Base-by-base conservation (phyloP, 1,140 invertebrate species). In the Paramacrobiotus metropolitanus region DNA sequence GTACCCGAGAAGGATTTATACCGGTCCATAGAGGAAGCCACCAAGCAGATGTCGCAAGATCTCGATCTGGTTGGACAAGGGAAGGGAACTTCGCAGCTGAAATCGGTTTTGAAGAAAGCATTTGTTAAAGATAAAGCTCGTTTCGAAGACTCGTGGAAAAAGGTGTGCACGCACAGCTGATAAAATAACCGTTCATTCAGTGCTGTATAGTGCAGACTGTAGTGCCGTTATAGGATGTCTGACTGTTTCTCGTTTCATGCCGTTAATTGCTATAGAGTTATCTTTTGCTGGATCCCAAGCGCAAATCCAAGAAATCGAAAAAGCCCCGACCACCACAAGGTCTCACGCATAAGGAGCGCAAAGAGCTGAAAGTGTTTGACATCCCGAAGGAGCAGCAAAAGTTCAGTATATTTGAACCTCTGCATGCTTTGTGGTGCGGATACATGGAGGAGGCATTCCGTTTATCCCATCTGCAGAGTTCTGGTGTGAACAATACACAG, bases 371-470 rank as follows among this genome's bases (percentile, higher is more conserved):
- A 24, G 24, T 55, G 15, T 55, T 20, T 28, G 48, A 55, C 48
- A 55, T 55, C 24, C 48, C 48, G 15, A 55, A 55, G 28, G 48
- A 55, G 48, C 48, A 55, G 24, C 48, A 55, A 24, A 55, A 55
- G 48, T 55, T 20, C 48, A 9, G 4, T 15, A 9, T 55, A 28
- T 15, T 55, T 4, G 24, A 55, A 24, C 24, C 48, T 20, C 24
- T 55, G 15, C 48, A 55, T 24, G 48, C 15, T 15, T 24, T 55
- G 15, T 55, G 48, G 48, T 55, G 48, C 48, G 48, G 48, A 20
- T 55, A 55, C 24, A 55, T 55, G 48, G 48, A 55, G 48, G 15
- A 55, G 24, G 28, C 48, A 15, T 55, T 55, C 48, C 15, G 24
- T 28, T 24, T 55, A 4, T 55, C 48, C 24, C 4, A 4, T 9